phyloP scores from a whole-genome alignment of 2,113 vertebrate species.

The Procapra przewalskii region DNA sequence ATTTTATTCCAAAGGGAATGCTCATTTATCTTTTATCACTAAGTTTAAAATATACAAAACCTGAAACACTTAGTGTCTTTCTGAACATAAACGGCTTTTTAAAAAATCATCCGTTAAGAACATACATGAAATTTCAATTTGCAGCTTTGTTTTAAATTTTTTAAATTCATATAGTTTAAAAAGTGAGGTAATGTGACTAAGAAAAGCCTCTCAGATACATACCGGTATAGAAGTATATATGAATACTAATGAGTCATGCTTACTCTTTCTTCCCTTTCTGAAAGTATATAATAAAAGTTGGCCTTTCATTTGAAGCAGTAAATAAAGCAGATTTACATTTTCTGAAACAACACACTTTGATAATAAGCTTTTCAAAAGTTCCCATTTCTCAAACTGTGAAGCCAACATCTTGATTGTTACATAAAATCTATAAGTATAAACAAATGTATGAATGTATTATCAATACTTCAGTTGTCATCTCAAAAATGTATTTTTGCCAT shows the following conservation, averaged over 20 bases:
- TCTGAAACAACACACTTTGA: not conserved
- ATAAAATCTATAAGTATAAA: not conserved
- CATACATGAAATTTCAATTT: not conserved
- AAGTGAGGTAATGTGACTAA: not conserved
- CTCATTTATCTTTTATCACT: slow-evolving; percentile 49
- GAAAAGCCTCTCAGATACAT: not conserved
- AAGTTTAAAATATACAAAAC: slow-evolving; percentile 34
- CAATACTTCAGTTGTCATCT: not conserved
- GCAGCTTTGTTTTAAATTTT: not conserved
- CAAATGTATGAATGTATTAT: not conserved
- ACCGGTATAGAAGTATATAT: not conserved
- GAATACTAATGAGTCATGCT: not conserved
- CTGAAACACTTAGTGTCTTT: slow-evolving; percentile 1
- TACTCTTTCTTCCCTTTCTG: not conserved
- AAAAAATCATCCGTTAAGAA: slow-evolving; percentile 12
- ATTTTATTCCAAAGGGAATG: not conserved
- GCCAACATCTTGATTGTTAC: not conserved
- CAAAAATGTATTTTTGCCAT: not conserved
- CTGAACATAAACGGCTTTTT: not conserved
- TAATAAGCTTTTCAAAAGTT: not conserved
- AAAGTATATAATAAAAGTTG: not conserved
- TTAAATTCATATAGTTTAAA: not conserved
- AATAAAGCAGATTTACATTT: not conserved
- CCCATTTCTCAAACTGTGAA: not conserved
- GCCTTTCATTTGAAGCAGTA: not conserved